phyloP scores from a whole-genome alignment of 2,113 vertebrate species.

The Synodontis membranacea region DNA sequence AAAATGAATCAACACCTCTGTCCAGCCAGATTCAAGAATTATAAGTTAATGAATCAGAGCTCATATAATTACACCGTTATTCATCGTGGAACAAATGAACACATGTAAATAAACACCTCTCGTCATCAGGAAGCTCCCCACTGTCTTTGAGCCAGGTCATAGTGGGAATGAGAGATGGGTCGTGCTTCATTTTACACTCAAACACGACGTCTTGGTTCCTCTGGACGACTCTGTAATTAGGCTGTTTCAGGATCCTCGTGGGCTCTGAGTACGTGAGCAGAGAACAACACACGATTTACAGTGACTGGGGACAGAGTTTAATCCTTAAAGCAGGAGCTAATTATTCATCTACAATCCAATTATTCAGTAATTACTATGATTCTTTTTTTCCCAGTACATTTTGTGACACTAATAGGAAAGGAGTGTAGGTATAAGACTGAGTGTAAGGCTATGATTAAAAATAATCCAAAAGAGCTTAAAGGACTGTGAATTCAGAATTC shows the following conservation, averaged over 20 bases:
- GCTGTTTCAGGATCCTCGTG: slow-evolving; percentile 89
- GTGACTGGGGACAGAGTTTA: neutral
- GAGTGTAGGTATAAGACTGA: neutral
- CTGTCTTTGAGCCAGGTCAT: slow-evolving; percentile 87
- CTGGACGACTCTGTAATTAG: slow-evolving; percentile 84
- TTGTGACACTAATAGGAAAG: neutral
- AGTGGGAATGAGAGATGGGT: slow-evolving; percentile 79
- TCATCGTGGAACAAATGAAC: slow-evolving; percentile 2
- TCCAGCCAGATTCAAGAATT: neutral
- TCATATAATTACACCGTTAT: neutral
- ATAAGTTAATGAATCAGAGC: neutral
- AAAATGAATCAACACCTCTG: neutral
- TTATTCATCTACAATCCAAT: slow-evolving; percentile 5
- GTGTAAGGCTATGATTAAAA: neutral
- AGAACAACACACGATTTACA: neutral
- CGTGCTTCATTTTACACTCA: slow-evolving; percentile 91
- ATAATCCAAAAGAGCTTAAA: neutral
- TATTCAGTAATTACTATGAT: neutral
- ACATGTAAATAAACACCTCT: slow-evolving; percentile 72
- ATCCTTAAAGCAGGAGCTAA: neutral
- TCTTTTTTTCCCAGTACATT: neutral
- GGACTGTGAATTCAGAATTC: neutral
- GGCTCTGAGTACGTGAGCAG: slow-evolving; percentile 75
- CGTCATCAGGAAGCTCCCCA: slow-evolving; percentile 82
- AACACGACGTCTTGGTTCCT: slow-evolving; percentile 81